Base-by-base conservation (phyloP, 2,888 invertebrate species). In the Apamea monoglypha region DNA sequence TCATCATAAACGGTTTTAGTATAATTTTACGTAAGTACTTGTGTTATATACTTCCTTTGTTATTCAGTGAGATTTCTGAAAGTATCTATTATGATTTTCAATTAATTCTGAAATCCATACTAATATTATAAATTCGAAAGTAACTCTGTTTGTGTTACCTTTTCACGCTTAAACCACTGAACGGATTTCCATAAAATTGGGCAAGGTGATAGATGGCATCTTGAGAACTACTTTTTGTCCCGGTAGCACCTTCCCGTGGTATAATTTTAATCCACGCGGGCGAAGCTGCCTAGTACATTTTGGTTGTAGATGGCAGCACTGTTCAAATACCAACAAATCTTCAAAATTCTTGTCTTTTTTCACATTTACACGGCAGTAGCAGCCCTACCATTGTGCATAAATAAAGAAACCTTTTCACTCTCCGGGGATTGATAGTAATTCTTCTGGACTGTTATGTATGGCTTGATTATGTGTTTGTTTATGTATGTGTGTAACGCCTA, bases 341-440 rank as follows among this genome's bases (percentile, higher is more conserved):
- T 21, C 12, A 21, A 56, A 40, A 21, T 12, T 6, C 25, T 64
- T 64, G 12, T 12, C 25, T 6, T 25, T 36, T 64, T 64, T 36
- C 25, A 64, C 2, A 36, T 36, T 36, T 36, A 14, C 2, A 2
- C 2, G 36, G 36, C 36, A 12, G 64, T 25, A n/a, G 50, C 87
- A 89, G 32, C 89, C 89, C 88, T 89, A 80, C 1, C 1, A 56
- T 32, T 36, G 18, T 89, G 85, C 85, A 89, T 89, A 89, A 89
- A 83, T 89, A 85, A 89, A 63, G 66, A 47, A 85, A 86, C 90
- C 90, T 90, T 87, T 88, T 66, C 80, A 87, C 76, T 84, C 90
- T 84, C 88, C 18, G 3, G 89, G 88, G 85, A 90, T 87, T 85
- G 88, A 88, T 86, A 82, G 90, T 89, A 88, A 89, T 88, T 87